phyloP scores from a whole-genome alignment of 2,113 vertebrate species.

The human region DNA sequence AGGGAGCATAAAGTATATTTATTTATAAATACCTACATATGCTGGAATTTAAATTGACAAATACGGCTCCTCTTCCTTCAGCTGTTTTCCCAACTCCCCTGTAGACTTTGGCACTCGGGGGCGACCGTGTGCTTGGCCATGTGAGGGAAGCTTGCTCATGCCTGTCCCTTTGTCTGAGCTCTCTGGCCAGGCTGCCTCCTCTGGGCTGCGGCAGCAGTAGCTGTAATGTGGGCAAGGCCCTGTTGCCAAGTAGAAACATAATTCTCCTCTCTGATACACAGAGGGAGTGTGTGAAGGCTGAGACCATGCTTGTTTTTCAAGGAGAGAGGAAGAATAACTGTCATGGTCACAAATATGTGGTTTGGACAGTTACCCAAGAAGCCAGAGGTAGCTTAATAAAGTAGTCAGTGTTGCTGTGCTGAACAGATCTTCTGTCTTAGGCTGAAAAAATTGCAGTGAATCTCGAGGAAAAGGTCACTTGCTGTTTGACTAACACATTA shows the following conservation, averaged over 20 bases:
- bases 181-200: conserved; percentile 19
- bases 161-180: conserved; percentile 65
- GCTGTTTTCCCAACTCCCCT: neutral
- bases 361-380: conserved; percentile 81
- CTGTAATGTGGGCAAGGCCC: conserved; percentile 50
- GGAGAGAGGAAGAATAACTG: conserved; percentile 84
- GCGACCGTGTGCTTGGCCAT: conserved; percentile 29
- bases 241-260: conserved; percentile 67
- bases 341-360: conserved; percentile 86
- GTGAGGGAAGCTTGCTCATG: conserved; percentile 54
- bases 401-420: conserved; percentile 81
- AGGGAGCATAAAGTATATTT: neutral
- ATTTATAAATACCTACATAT: neutral
- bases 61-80: neutral
- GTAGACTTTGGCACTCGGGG: neutral
- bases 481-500: conserved; percentile 81
- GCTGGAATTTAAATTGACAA: neutral
- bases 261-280: conserved; percentile 63
- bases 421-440: conserved; percentile 83
- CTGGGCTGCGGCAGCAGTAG: conserved; percentile 47
- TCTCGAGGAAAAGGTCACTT: conserved; percentile 86
- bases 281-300: conserved; percentile 73
- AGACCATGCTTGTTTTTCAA: conserved; percentile 82
- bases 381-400: conserved; percentile 81
- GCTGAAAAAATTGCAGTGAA: conserved; percentile 75